These are phyloP conservation scores for Microcebus griseorufus DNA, from an alignment of 2,113 vertebrate species.

Conservation along the genomic window DNA sequence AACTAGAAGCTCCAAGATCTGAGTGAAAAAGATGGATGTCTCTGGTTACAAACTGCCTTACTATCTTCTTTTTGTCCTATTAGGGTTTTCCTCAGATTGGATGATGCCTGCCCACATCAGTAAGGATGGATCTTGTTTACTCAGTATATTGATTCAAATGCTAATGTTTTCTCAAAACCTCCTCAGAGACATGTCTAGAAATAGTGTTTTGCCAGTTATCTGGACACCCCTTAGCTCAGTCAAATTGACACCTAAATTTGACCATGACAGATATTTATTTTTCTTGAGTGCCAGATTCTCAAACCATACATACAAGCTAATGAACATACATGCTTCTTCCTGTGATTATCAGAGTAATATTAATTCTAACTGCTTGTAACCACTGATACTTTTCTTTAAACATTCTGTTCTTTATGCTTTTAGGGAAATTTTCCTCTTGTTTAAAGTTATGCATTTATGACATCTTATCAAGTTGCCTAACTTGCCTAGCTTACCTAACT, in stretches of 20 bases:
- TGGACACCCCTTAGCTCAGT: neutral
- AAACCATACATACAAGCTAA: neutral
- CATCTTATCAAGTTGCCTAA: too few relatives aligned
- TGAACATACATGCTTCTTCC: neutral
- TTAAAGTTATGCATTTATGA: neutral
- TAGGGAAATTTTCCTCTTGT: neutral
- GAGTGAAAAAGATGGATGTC: neutral
- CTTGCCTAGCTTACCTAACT: neutral
- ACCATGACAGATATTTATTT: neutral
- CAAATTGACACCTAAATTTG: neutral
- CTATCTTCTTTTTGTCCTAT: neutral
- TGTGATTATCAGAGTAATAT: neutral
- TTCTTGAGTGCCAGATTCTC: neutral
- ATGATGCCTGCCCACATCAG: rapidly evolving
- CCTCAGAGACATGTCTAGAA: neutral
- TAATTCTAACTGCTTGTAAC: neutral
- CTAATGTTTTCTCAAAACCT: neutral
- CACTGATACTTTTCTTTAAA: neutral
- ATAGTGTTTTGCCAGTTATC: neutral
- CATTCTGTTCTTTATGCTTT: neutral
- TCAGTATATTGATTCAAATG: neutral
- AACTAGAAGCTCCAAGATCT: neutral
- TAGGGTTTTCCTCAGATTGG: neutral
- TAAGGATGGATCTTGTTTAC: neutral
- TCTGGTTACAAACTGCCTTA: neutral